These are phyloP conservation scores for Copidosoma aretas DNA, from an alignment of 2,888 invertebrate genomes.

Conservation along the genomic window DNA sequence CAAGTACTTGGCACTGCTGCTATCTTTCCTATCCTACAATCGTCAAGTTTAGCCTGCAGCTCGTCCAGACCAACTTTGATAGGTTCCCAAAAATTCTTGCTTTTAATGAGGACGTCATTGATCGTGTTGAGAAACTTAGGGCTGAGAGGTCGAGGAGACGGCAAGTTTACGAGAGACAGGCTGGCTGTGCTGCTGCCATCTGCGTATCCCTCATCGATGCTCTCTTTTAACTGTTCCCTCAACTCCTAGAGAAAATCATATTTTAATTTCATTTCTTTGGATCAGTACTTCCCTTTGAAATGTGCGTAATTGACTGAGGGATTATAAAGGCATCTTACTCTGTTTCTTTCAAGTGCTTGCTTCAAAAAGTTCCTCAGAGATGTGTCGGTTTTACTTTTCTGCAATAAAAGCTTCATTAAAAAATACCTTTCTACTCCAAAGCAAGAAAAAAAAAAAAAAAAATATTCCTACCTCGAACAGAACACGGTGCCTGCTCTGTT, in stretches of 20 bases:
- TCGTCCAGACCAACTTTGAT: constrained; percentile 46
- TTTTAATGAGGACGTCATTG: constrained; percentile 44
- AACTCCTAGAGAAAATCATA: constrained; percentile 45
- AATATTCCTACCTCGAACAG: constrained; percentile 42
- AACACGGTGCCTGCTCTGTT: constrained; percentile 38
- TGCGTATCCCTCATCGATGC: constrained; percentile 55
- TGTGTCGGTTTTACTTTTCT: constrained; percentile 47
- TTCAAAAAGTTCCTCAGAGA: constrained; percentile 47
- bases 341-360: constrained; percentile 49
- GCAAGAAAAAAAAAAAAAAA: neutral
- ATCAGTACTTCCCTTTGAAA: no score
- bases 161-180: constrained; percentile 42
- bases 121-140: constrained; percentile 48
- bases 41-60: constrained; percentile 45
- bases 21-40: neutral
- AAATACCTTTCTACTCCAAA: neutral
- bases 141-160: constrained; percentile 48
- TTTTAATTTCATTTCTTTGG: no score
- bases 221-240: constrained; percentile 51
- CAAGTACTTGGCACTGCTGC: neutral
- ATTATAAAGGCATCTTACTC: no score
- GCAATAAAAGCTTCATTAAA: constrained; percentile 25
- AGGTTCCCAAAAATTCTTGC: constrained; percentile 49
- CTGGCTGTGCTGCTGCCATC: constrained; percentile 46
- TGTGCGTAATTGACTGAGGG: no score